Percentiles rank a stretch among this genome's conserved stretches.
phyloP scores from a whole-genome alignment of 2,113 vertebrate species.

The Grantiella picta region DNA sequence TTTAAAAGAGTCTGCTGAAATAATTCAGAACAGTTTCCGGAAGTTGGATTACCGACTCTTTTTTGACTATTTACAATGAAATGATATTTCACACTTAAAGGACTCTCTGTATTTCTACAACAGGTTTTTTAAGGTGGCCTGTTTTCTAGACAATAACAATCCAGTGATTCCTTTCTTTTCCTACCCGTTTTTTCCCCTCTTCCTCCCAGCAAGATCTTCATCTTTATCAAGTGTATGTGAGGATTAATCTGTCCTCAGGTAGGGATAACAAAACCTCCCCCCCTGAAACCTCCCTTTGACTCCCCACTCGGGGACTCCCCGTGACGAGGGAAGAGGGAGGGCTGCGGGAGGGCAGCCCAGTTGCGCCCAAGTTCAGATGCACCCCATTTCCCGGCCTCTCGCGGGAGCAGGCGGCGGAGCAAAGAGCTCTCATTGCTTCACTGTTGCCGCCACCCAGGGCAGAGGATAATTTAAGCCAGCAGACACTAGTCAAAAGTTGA shows the following conservation, averaged over 20 bases:
- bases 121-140: conserved; percentile 68
- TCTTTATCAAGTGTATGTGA: neutral
- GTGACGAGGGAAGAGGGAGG: neutral
- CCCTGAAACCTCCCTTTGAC: neutral
- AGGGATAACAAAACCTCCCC: conserved; percentile 22
- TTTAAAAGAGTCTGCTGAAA: conserved; percentile 98
- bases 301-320: neutral
- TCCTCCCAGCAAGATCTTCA: conserved; percentile 15
- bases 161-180: conserved; percentile 21
- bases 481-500: conserved; percentile 9
- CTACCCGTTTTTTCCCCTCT: neutral
- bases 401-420: neutral
- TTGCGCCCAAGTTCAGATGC: neutral
- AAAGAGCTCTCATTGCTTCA: neutral
- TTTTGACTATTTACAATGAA: conserved; percentile 90
- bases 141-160: conserved; percentile 60
- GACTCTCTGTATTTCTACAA: conserved; percentile 77
- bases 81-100: conserved; percentile 96
- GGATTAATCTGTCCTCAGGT: conserved; percentile 35
- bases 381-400: neutral
- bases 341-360: neutral
- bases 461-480: neutral
- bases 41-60: conserved; percentile 96
- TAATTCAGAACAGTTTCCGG: conserved; percentile 98
- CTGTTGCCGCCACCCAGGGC: neutral